Conservation (phyloP, 2,888 invertebrate genomes). For the Aphidius colemani region DNA sequence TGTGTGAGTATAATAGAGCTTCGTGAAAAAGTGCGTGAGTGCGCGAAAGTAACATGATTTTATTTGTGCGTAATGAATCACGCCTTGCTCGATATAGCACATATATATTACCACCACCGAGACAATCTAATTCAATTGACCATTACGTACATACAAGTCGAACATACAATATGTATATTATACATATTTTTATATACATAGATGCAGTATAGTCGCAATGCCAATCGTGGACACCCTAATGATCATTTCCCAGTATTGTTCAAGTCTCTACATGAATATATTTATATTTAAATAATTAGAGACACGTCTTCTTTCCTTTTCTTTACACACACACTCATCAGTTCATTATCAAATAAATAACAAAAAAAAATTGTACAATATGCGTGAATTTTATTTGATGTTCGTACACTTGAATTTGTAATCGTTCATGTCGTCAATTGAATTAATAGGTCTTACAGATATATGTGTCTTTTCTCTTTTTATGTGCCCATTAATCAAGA, state of each 20-base stretch:
- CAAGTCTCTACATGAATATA: constrained; percentile 5
- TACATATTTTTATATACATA: constrained; percentile 1
- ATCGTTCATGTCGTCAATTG: too few relatives aligned
- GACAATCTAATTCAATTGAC: constrained; percentile 1
- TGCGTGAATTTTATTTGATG: too few relatives aligned
- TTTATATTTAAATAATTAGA: background rate
- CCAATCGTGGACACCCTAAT: constrained; percentile 21
- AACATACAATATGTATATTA: background rate
- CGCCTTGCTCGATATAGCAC: constrained; percentile 24
- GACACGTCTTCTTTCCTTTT: background rate
- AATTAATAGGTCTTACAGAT: too few relatives aligned
- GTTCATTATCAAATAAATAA: background rate
- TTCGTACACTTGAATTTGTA: too few relatives aligned
- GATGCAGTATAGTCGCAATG: background rate
- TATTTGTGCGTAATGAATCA: constrained; percentile 28
- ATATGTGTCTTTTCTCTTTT: too few relatives aligned
- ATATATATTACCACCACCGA: too few relatives aligned
- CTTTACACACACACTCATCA: background rate
- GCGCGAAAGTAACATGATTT: constrained; percentile 5
- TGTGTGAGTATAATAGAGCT: constrained; percentile 2
- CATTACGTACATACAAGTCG: background rate
- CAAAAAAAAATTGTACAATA: too few relatives aligned
- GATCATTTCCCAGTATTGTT: constrained; percentile 29
- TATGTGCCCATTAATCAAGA: too few relatives aligned
- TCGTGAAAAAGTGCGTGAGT: constrained; percentile 24